phyloP scores from a whole-genome alignment of 2,113 vertebrate species.

The Ailurus styani region DNA sequence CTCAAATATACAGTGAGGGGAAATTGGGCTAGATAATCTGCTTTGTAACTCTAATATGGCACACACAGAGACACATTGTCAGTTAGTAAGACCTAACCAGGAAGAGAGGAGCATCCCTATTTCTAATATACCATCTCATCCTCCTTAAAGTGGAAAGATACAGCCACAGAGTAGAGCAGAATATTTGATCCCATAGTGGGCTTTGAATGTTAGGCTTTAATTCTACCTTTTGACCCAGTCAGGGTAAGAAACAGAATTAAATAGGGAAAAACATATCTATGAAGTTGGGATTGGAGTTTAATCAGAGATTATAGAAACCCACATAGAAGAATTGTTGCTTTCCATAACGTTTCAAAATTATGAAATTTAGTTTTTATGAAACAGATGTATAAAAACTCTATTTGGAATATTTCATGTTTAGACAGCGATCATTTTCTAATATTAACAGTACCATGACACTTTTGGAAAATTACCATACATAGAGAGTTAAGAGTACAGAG shows the following conservation, averaged over 20 bases:
- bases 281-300: background rate
- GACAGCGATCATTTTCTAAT: background rate
- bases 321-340: background rate
- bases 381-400: background rate
- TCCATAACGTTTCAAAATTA: background rate
- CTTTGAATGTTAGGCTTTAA: background rate
- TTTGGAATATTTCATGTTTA: background rate
- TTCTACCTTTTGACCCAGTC: background rate
- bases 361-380: background rate
- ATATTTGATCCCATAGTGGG: background rate
- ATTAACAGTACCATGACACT: too few relatives aligned
- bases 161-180: background rate
- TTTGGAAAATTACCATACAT: background rate
- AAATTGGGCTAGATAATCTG: background rate
- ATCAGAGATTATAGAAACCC: background rate
- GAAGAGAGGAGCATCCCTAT: background rate
- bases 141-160: background rate
- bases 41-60: background rate
- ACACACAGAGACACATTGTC: background rate
- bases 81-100: background rate
- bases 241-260: background rate
- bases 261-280: background rate
- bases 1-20: background rate
- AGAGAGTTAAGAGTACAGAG: background rate
- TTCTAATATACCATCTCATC: background rate